Base-by-base conservation (phyloP, 2,113 vertebrate genomes). In the Pterocles gutturalis region DNA sequence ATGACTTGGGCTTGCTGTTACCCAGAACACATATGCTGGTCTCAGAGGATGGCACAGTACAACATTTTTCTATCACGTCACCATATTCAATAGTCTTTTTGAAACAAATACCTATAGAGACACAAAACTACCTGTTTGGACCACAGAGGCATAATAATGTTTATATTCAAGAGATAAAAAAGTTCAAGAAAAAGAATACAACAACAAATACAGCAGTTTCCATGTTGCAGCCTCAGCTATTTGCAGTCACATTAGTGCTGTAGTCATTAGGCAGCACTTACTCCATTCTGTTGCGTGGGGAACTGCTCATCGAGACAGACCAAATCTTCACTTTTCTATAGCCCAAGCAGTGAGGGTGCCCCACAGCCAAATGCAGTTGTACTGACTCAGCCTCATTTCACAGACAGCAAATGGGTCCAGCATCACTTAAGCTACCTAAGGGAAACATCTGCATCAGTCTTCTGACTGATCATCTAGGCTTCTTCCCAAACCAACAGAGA, bases 121-220 rank as follows among this genome's bases (percentile, higher is more conserved):
- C 11, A 80, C 43, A 72, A 69, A 84, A 28, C 17, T 19, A 70
- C 11, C 9, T 0, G 0, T 54, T 17, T 49, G 45, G 18, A 28
- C 22, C 5, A 5, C 0, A 72, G 38, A 55, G 17, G 20, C 16
- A 49, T 38, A 67, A 16, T 7, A 41, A 29, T 6, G 8, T 58
- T 87, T 25, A 75, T 24, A 75, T 58, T 46, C 26, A 46, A 54
- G 46, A 13, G 13, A 87, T 36, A 66, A 70, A 86, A 73, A 29
- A 6, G 7, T n/a, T 45, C 4, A 28, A 85, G 20, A 10, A 33
- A 54, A 51, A 49, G 38, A 67, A 8, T 17, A 18, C 28, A 58
- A 28, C 34, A 60, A 87, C 29, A 60, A 76, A 79, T 33, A 48
- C 0, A 45, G 5, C 13, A 41, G 19, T 57, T 87, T 57, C 31